These are phyloP conservation scores for Odontamblyopus rebecca DNA, from an alignment of 2,797 vertebrate species.

Conservation along the genomic window DNA sequence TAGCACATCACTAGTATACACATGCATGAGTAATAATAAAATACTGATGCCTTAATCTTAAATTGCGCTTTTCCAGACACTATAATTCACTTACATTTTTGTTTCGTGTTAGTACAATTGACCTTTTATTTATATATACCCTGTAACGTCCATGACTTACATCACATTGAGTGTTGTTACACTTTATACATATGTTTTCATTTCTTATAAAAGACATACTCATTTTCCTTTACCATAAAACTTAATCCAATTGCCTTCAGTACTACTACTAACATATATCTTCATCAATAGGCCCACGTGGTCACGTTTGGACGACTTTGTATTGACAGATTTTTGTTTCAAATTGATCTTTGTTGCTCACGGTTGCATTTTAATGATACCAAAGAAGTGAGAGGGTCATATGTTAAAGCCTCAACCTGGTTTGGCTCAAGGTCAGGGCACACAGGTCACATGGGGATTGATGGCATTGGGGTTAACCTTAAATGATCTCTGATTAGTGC, in stretches of 20 bases:
- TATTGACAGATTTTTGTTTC: slow-evolving; percentile 46
- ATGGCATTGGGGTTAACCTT: slow-evolving; percentile 17
- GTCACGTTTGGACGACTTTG: slow-evolving; percentile 14
- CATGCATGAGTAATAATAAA: too few species aligned
- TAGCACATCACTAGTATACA: too few species aligned
- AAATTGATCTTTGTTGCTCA: slow-evolving; percentile 38
- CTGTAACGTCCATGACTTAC: background rate
- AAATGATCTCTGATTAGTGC: background rate
- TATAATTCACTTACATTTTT: background rate
- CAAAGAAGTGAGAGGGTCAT: slow-evolving; percentile 26
- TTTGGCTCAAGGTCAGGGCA: slow-evolving; percentile 21
- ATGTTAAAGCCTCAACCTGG: slow-evolving; percentile 31
- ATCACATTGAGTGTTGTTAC: background rate
- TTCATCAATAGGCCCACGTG: slow-evolving; percentile 39
- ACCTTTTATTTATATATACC: background rate
- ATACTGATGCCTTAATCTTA: too few species aligned
- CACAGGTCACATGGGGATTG: background rate
- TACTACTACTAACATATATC: slow-evolving; percentile 24
- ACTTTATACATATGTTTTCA: background rate
- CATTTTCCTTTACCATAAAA: slow-evolving; percentile 2
- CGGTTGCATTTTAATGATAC: slow-evolving; percentile 36
- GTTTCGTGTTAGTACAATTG: background rate
- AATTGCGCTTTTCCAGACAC: background rate
- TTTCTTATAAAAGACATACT: slow-evolving; percentile 10
- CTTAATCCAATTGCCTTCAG: slow-evolving; percentile 13